These are phyloP conservation scores for Eueremaeus valkanovi DNA, from an alignment of 2,888 invertebrate genomes.

Conservation along the genomic window DNA sequence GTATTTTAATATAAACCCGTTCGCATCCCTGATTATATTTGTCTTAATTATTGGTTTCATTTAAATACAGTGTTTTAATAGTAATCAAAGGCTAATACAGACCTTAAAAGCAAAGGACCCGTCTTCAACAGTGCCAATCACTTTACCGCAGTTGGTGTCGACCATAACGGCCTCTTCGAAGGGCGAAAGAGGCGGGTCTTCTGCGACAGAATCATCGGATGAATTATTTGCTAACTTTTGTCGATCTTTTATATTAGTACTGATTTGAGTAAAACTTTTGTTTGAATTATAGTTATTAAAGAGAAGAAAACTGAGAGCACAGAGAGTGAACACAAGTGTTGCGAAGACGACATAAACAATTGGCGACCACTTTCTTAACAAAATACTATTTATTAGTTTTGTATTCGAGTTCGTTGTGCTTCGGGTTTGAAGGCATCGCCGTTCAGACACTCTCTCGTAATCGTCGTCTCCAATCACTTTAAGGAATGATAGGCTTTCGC, in stretches of 20 bases:
- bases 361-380: background rate
- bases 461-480: conserved; percentile 8
- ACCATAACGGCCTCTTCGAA: conserved; percentile 45
- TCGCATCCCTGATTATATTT: no score
- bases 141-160: conserved; percentile 44
- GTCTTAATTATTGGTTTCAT: no score
- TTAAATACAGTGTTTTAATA: no score
- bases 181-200: background rate
- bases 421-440: background rate
- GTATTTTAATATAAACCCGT: no score
- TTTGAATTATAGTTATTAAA: background rate
- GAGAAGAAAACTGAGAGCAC: background rate
- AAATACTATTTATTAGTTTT: background rate
- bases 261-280: background rate
- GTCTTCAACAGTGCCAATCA: conserved; percentile 45
- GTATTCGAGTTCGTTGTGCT: background rate
- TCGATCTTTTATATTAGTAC: background rate
- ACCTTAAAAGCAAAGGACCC: conserved; percentile 47
- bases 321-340: background rate
- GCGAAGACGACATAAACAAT: background rate
- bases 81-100: background rate
- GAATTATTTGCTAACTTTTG: background rate
- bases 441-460: background rate
- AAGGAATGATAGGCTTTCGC: conserved; percentile 8
- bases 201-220: background rate